These are phyloP conservation scores for Bos taurus DNA, from an alignment of 2,113 vertebrate genomes.

Conservation along the genomic window ARS-UCD2.0 NC_037333.1:85170001-85170500, in stretches of 20 bases:
- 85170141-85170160: background rate
- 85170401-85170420: background rate
- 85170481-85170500: background rate
- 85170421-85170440: background rate
- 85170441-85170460: background rate
- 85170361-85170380: background rate
- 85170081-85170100: background rate
- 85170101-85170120: background rate
- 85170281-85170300: accelerated
- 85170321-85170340: background rate
- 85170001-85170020: no score
- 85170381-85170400: background rate
- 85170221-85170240: background rate
- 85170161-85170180: background rate
- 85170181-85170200: background rate
- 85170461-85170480: background rate
- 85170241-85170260: background rate
- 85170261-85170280: background rate
- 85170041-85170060: no score
- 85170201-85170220: background rate
- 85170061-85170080: no score
- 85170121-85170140: background rate
- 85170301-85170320: background rate
- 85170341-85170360: background rate
- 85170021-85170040: no score